Evolutionary conservation across 2,797 vertebrate species (phyloP).

Genomic region (Astyanax mexicanus): DNA sequence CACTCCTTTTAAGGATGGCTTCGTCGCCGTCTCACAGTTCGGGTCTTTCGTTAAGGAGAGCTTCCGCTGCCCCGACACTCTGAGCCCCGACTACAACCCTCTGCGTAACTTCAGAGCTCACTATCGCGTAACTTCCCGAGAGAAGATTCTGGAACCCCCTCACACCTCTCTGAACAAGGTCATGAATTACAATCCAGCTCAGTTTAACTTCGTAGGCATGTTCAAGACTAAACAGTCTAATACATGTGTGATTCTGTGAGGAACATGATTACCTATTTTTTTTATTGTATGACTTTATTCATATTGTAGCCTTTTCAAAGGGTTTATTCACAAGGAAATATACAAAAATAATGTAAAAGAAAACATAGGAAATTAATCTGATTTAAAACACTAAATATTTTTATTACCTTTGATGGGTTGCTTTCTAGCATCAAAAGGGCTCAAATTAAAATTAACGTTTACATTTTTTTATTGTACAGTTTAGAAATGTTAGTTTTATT

Average conservation of each 20-base stretch:
- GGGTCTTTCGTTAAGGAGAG: conserved; percentile 73
- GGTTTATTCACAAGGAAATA: background rate
- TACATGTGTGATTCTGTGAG: conserved; percentile 72
- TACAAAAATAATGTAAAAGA: no score
- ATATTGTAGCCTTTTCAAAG: background rate
- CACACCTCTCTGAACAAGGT: conserved; percentile 17
- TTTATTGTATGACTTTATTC: background rate
- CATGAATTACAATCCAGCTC: conserved; percentile 70
- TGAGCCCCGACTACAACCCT: conserved; percentile 69
- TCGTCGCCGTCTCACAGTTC: conserved; percentile 74
- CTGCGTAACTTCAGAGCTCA: conserved; percentile 74
- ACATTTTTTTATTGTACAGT: no score
- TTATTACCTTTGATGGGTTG: background rate
- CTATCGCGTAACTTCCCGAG: conserved; percentile 75
- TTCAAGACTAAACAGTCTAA: conserved; percentile 68
- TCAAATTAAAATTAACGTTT: no score
- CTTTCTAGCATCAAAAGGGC: no score
- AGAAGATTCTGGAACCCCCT: conserved; percentile 38
- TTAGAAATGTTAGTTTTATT: no score
- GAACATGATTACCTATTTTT: background rate
- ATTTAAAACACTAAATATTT: background rate
- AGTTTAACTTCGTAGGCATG: conserved; percentile 64
- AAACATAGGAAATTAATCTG: background rate
- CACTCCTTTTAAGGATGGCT: conserved; percentile 73
- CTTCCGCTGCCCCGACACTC: conserved; percentile 73